phyloP scores from a whole-genome alignment of 2,888 invertebrate species.

The Caenorhabditis japonica region DNA sequence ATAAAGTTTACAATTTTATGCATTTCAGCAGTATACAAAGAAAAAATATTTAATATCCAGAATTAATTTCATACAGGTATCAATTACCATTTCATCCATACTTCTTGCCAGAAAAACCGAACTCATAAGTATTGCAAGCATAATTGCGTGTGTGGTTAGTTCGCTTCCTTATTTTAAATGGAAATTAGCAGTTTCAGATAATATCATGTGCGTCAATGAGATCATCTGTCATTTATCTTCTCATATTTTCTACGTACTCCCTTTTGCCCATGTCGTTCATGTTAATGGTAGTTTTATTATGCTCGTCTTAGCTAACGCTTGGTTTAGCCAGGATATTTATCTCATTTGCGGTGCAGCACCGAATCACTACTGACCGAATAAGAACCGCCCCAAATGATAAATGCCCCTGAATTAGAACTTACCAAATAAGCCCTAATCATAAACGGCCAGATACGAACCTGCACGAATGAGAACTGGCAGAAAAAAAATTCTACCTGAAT shows the following conservation, averaged over 20 bases:
- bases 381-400: too few species aligned
- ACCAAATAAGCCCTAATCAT: too few species aligned
- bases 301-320: too few species aligned
- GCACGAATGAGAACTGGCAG: too few species aligned
- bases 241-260: constrained; percentile 71
- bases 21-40: constrained; percentile 36
- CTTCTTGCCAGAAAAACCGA: constrained; percentile 56
- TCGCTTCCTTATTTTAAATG: not conserved
- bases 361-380: too few species aligned
- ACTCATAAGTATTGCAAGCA: constrained; percentile 50
- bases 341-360: too few species aligned
- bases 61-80: constrained; percentile 27
- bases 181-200: constrained; percentile 48
- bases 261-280: constrained; percentile 71
- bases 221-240: constrained; percentile 63
- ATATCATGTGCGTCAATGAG: constrained; percentile 57
- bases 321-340: too few species aligned
- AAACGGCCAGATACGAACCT: too few species aligned
- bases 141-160: constrained; percentile 54
- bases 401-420: too few species aligned
- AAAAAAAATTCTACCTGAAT: too few species aligned
- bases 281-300: constrained; percentile 63
- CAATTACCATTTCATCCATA: constrained; percentile 39
- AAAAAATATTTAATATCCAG: not conserved
- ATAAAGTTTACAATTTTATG: constrained; percentile 38